These are phyloP conservation scores for Phania funesta DNA, from an alignment of 2,888 invertebrate genomes.

Conservation along the genomic window DNA sequence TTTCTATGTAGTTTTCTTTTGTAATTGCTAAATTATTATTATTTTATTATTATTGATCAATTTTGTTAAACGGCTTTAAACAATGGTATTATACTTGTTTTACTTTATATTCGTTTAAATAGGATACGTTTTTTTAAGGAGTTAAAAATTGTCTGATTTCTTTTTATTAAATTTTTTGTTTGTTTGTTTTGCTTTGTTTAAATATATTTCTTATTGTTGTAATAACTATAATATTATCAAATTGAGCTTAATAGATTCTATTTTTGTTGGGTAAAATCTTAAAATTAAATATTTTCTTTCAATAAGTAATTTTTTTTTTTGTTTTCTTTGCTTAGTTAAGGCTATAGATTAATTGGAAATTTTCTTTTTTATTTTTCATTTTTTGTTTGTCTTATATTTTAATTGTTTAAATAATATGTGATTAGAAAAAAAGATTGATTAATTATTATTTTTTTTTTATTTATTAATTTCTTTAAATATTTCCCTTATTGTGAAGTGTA, in stretches of 20 bases:
- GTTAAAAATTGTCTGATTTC: conserved; percentile 58
- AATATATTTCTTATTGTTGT: conserved; percentile 49
- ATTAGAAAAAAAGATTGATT: conserved; percentile 25
- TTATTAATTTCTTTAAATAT: conserved; percentile 37
- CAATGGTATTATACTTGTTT: conserved; percentile 57
- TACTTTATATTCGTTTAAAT: conserved; percentile 48
- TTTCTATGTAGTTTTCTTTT: conserved; percentile 50
- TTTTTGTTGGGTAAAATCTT: conserved; percentile 60
- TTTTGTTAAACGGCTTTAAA: conserved; percentile 66
- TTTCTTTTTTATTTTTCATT: conserved; percentile 22
- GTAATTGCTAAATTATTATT: conserved; percentile 32
- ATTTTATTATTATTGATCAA: conserved; percentile 61
- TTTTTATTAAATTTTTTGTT: conserved; percentile 28
- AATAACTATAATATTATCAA: conserved; percentile 64
- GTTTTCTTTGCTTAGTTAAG: conserved; percentile 72
- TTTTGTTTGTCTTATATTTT: conserved; percentile 49
- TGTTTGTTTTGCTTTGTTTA: background rate
- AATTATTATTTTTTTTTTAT: conserved; percentile 20
- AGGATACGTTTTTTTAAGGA: conserved; percentile 66
- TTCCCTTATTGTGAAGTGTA: conserved; percentile 67
- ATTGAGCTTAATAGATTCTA: conserved; percentile 67
- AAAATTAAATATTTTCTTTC: conserved; percentile 63
- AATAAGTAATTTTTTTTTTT: conserved; percentile 51
- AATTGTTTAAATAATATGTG: conserved; percentile 46
- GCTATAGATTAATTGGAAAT: conserved; percentile 65